Base-by-base conservation (phyloP, 2,888 invertebrate species). In the Steinernema hermaphroditum region DNA sequence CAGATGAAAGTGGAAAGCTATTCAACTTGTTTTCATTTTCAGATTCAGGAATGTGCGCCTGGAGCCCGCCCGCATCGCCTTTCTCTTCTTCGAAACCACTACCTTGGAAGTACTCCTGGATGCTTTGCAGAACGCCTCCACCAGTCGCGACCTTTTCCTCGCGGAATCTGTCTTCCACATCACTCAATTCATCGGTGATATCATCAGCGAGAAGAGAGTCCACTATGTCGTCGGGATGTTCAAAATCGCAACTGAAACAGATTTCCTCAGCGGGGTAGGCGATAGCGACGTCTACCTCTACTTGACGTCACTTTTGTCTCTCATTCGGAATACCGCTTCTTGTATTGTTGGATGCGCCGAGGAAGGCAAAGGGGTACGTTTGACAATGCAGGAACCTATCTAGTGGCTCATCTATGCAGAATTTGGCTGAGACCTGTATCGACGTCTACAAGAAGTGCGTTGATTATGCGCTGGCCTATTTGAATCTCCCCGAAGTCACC, bases 101-200 rank as follows among this genome's bases (percentile, higher is more conserved):
- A 62, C 34, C 1, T 12, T 62, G 12, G 16, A 62, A 2, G 32
- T 32, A 12, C 14, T 62, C 16, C 9, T 62, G 19, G 8, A 8
- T 8, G 12, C 32, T 1, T 19, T 62, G 14, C 29, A 34, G 19
- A 12, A 62, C 4, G 62, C 62, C 16, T 12, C 16, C 34, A 14
- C 14, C 32, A 8, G 16, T 2, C 62, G 32, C 1, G 34, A 62
- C 2, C 29, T 62, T 4, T 62, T 8, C n/a, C 6, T 8, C 1
- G 62, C 62, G 1, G 62, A 62, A 32, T 62, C 62, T 32, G 62
- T 62, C 27, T 62, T 32, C 62, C 62, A 62, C 62, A 9, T 62
- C 16, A 9, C n/a, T 14, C 62, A 62, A 8, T 22, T 16, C 27
- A 29, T 62, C n/a, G 62, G 62, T n/a, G 62, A 62, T 12, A 29